Evolutionary conservation across 2,113 vertebrate genomes (phyloP), one percentile per base, ranked within the genome.

Genomic region (Danionella cerebrum): DNA sequence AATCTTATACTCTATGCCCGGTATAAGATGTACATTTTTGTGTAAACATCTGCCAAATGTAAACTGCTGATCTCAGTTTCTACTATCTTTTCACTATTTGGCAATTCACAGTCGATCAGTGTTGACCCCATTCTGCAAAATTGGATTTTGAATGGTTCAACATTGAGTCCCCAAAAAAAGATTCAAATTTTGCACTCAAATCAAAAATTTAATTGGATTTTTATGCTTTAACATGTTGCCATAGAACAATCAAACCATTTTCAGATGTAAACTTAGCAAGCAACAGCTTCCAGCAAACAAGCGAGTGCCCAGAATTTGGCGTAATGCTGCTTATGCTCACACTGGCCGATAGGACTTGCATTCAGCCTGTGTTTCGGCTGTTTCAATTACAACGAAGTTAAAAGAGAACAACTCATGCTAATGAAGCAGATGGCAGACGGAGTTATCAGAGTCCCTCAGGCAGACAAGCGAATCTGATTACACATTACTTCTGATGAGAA

Each of bases 401-500:
- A 60, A 29, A 31, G 24, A 60, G 18, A 60, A 31, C 39, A 45
- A 45, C 39, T 45, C 16, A 4, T 45, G 41, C 58, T 60, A 60
- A 60, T 60, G 25, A 33, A 45, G 41, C 58, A 60, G 58, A 60
- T 45, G 58, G 58, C 58, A 60, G 18, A n/a, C 41, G 39, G 6
- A 60, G 41, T 60, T 29, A 60, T 33, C 58, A 3, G 6, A 45
- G 25, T 60, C 58, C 41, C 41, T 21, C 25, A 19, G 58, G 58
- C 16, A 44, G 25, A 45, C 18, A 44, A 2, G 27, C 13, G 39
- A 45, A 31, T 60, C 39, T 60, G 39, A 60, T 45, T 31, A 45
- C 16, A 33, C 45, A 60, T 60, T 60, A 45, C 39, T 45, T 44
- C 24, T 42, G n/a, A 42, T 59, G 25, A 42, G 38, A 59, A 42